Conservation (phyloP, 2,113 vertebrate genomes). For the Nerophis lumbriciformis region DNA sequence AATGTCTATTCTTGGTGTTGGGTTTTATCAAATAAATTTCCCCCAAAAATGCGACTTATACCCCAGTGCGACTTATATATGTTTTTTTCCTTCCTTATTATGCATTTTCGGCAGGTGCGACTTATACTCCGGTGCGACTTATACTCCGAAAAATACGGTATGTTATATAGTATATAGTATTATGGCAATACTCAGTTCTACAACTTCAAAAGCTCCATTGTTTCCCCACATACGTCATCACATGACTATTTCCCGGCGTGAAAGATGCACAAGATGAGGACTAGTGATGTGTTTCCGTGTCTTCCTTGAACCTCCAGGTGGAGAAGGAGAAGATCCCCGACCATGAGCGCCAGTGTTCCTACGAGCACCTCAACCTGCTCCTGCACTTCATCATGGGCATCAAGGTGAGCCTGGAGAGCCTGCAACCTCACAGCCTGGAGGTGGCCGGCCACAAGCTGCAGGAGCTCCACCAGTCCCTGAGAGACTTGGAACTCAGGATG, state of each 20-base stretch:
- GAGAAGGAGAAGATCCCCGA: slow-evolving; percentile 82
- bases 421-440: slow-evolving; percentile 76
- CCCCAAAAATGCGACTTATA: too few relatives aligned
- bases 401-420: slow-evolving; percentile 76
- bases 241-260: too few relatives aligned
- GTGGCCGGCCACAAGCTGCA: slow-evolving; percentile 72
- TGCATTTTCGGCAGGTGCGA: too few relatives aligned
- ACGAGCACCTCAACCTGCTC: slow-evolving; percentile 86
- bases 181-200: background rate
- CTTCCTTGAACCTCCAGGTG: slow-evolving; percentile 69
- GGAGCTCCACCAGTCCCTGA: slow-evolving; percentile 73
- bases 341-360: slow-evolving; percentile 80
- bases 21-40: too few relatives aligned
- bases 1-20: too few relatives aligned
- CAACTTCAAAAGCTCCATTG: slow-evolving; percentile 3
- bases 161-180: too few relatives aligned
- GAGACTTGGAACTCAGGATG: slow-evolving; percentile 74
- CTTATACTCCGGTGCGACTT: too few relatives aligned
- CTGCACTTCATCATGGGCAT: slow-evolving; percentile 82
- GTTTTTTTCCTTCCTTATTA: too few relatives aligned
- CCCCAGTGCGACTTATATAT: too few relatives aligned
- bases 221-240: background rate
- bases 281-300: slow-evolving; percentile 3
- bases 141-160: too few relatives aligned
- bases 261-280: too few relatives aligned